Percentiles rank a stretch among this genome's conserved stretches.
Conservation (phyloP, 2,113 vertebrate genomes). For the Paradoxurus hermaphroditus region DNA sequence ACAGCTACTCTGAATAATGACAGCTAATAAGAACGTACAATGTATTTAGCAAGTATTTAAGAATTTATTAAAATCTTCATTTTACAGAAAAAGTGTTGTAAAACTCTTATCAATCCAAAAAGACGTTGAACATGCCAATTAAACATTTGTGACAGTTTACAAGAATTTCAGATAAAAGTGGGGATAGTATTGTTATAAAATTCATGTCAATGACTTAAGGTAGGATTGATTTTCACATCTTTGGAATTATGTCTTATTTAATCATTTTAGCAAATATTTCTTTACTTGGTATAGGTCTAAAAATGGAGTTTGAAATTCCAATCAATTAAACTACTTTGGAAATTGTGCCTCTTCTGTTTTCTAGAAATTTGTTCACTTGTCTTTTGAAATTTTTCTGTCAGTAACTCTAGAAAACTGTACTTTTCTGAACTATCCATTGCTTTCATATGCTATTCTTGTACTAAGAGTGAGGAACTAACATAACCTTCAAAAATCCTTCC, state of each 20-base stretch:
- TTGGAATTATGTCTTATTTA: background rate
- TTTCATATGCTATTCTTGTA: background rate
- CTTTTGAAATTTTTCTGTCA: background rate
- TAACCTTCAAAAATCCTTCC: slow-evolving; percentile 21
- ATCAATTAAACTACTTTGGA: background rate
- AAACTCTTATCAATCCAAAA: background rate
- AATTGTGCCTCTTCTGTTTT: background rate
- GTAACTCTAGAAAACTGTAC: background rate
- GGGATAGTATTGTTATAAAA: background rate
- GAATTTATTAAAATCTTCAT: background rate
- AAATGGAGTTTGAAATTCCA: background rate
- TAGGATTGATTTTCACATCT: background rate
- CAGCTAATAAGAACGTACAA: background rate
- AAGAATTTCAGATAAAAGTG: background rate
- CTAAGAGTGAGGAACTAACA: background rate
- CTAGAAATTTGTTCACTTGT: background rate
- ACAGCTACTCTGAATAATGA: background rate
- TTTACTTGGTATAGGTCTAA: background rate
- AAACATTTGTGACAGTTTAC: background rate
- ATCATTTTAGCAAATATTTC: background rate
- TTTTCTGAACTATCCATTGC: background rate
- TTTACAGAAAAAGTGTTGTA: background rate
- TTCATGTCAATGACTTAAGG: background rate
- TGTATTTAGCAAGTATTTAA: background rate
- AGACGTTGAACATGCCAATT: background rate